Evolutionary conservation across 2,113 vertebrate genomes (phyloP), one percentile per base, ranked within the genome.

Genomic region (Syngnathus typhle): DNA sequence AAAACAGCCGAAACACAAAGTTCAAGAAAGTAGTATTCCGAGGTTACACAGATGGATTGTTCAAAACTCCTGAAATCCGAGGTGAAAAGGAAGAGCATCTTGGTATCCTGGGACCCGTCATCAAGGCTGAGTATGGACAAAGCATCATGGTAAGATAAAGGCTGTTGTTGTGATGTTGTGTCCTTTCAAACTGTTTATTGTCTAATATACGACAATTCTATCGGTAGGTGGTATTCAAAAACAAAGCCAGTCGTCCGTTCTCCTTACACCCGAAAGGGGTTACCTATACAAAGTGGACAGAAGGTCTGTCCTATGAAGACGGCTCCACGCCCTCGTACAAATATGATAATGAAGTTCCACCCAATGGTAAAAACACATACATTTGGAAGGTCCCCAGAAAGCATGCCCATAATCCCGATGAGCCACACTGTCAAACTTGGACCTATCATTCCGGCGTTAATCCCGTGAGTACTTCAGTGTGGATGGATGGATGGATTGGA

Each of bases 241-340:
- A 99, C 85, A 82, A 92, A 18, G 96, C 95, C 51, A 93, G 89
- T 19, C 92, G 93, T 61, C 90, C 95, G 0, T 98, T 92, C 81
- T 98, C 96, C 10, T 68, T 99, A 58, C 97, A 98, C 71, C 92
- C 94, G 21, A 96, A 98, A 15, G 97, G 97, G 2, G 92, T 98
- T 38, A 21, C 72, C 18, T 90, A 90, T 13, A 75, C 68, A 37
- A 90, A 90, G 72, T 68, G 69, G 65, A 73, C 73, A 3, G 88
- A 90, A 60, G 88, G 88, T 44, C 69, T 90, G 64, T 79, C 88
- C n/a, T 99, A 98, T 9, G 93, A 95, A 5, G 97, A 99, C 64
- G 88, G 88, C 1, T 97, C 95, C 51, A 84, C 80, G 10, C 80
- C 92, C 52, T 96, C 93, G 94, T 94, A 92, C 75, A 89, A 92